Conservation (phyloP, 2,888 invertebrate species). For the Gastrophysa polygoni region DNA sequence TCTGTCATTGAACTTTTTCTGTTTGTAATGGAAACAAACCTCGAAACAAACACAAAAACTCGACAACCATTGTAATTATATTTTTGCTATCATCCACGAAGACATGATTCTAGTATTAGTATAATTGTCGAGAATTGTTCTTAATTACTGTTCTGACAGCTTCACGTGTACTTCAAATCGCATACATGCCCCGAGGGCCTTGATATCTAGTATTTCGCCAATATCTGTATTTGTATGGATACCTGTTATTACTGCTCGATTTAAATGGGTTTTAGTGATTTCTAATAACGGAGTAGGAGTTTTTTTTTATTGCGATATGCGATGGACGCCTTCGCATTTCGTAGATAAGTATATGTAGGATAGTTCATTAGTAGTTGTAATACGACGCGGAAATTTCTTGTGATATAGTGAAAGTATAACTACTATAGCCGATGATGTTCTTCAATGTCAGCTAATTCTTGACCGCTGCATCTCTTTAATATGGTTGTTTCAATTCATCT, state of each 20-base stretch:
- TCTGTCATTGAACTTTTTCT: too few species aligned
- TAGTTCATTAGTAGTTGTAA: not conserved
- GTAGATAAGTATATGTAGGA: not conserved
- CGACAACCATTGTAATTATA: constrained; percentile 9
- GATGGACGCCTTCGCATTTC: constrained; percentile 13
- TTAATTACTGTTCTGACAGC: constrained; percentile 17
- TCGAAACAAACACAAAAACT: not conserved
- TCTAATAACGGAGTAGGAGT: constrained; percentile 16
- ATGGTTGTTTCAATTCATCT: too few species aligned
- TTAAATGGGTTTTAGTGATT: constrained; percentile 26
- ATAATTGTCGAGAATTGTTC: constrained; percentile 21
- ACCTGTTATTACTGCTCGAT: constrained; percentile 26
- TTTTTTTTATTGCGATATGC: constrained; percentile 8
- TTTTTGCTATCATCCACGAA: constrained; percentile 15
- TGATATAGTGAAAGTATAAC: not conserved
- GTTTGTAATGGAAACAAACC: not conserved
- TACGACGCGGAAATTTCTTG: not conserved
- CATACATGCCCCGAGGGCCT: constrained; percentile 13
- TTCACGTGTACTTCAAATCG: constrained; percentile 18
- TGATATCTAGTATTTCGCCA: constrained; percentile 13
- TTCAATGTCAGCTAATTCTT: too few species aligned
- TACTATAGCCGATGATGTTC: not conserved
- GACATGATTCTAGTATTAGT: constrained; percentile 16
- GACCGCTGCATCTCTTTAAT: too few species aligned
- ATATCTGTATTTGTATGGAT: constrained; percentile 14